A percentile compares a stretch with the other conserved stretches of the same genome.
phyloP scores from a whole-genome alignment of 1,140 invertebrate genomes.

The Pogonognathellus flavescens region DNA sequence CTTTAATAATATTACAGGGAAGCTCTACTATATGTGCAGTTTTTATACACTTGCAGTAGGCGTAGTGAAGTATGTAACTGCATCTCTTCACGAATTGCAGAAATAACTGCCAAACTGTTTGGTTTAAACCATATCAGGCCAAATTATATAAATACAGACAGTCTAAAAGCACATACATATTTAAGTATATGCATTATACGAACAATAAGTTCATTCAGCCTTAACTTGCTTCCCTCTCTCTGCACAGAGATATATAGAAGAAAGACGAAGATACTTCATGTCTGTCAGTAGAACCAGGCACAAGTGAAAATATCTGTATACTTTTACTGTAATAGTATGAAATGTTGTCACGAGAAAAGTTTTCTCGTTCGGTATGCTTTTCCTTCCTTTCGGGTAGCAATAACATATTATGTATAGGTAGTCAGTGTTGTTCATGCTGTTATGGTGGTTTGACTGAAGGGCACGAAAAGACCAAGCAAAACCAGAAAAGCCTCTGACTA shows the following conservation, averaged over 20 bases:
- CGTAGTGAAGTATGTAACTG: not conserved
- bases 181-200: no score
- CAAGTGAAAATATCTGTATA: conserved; percentile 46
- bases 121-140: not conserved
- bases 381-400: not conserved
- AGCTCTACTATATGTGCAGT: no score
- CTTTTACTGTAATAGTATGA: conserved; percentile 16
- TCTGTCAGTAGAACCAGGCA: not conserved
- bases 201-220: no score
- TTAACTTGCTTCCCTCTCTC: no score
- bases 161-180: no score
- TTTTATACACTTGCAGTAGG: not conserved
- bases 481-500: conserved; percentile 1
- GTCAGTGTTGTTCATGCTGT: not conserved
- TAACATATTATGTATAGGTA: not conserved
- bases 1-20: no score
- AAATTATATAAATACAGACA: not conserved
- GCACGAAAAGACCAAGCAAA: conserved; percentile 7
- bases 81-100: not conserved
- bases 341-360: conserved; percentile 48
- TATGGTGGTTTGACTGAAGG: conserved; percentile 38
- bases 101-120: not conserved
- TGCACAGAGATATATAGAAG: not conserved
- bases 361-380: conserved; percentile 4
- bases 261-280: not conserved